phyloP scores from a whole-genome alignment of 35 echinoderm and acorn worm species.

The Chiridota heheva region DNA sequence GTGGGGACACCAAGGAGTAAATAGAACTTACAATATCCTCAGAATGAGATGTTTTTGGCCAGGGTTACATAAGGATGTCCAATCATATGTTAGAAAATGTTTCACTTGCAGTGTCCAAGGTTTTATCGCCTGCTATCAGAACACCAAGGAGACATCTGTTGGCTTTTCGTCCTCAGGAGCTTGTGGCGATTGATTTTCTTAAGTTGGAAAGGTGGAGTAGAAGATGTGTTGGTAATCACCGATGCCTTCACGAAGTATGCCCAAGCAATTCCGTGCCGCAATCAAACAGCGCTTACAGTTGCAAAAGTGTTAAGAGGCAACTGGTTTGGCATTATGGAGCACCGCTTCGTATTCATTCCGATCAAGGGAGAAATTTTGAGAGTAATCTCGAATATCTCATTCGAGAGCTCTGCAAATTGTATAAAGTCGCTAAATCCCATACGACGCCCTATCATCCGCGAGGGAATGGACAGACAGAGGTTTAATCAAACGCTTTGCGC shows the following conservation, averaged over 20 bases:
- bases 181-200: conserved; percentile 14
- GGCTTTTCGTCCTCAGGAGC: neutral
- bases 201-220: neutral
- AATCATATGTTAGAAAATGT: neutral
- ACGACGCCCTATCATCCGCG: too few relatives aligned
- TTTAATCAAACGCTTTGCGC: too few relatives aligned
- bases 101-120: neutral
- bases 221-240: conserved; percentile 13
- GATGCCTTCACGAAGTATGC: conserved; percentile 31
- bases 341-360: too few relatives aligned
- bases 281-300: conserved; percentile 15
- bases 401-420: too few relatives aligned
- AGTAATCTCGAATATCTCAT: too few relatives aligned
- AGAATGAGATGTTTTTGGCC: conserved; percentile 20
- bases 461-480: too few relatives aligned
- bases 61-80: neutral
- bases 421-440: too few relatives aligned
- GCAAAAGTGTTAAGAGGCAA: neutral
- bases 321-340: too few relatives aligned
- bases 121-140: neutral
- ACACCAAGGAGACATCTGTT: neutral
- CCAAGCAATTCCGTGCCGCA: neutral
- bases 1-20: too few relatives aligned
- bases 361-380: too few relatives aligned
- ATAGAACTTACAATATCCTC: too few relatives aligned